phyloP scores from a whole-genome alignment of 2,113 vertebrate species.

The Lepus europaeus region DNA sequence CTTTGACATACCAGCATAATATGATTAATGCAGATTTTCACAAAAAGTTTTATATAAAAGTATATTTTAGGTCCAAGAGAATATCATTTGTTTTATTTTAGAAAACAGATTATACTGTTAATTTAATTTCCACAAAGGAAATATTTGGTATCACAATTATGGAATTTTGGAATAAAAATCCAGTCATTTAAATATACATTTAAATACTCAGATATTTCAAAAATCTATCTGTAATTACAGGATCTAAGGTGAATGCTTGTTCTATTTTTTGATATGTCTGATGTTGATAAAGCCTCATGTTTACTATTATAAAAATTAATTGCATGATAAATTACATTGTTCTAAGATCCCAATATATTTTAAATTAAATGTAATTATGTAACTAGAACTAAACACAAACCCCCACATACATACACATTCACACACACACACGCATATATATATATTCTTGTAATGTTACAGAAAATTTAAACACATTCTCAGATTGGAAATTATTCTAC shows the following conservation, averaged over 20 bases:
- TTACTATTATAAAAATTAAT: conserved; percentile 7
- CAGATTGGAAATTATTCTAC: background rate
- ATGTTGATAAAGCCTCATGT: background rate
- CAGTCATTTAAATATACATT: background rate
- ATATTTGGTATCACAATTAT: background rate
- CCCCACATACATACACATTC: too few relatives aligned
- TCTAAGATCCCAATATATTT: background rate
- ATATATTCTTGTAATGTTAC: background rate
- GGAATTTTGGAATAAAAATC: background rate
- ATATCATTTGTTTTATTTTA: background rate
- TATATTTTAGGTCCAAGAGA: background rate
- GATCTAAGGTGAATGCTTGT: background rate
- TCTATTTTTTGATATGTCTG: background rate
- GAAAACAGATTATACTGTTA: background rate
- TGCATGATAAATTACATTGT: background rate
- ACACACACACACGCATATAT: too few relatives aligned
- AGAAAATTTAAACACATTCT: background rate
- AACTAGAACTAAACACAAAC: background rate
- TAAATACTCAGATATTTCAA: background rate
- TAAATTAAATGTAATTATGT: background rate
- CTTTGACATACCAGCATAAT: background rate
- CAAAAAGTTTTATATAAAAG: background rate
- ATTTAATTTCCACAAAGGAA: background rate
- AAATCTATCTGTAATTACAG: background rate
- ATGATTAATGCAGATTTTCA: background rate